Evolutionary conservation across 64 coral and sea anemone species (phyloP), one percentile per base, ranked within the genome.

Genomic region (Actinia equina): DNA sequence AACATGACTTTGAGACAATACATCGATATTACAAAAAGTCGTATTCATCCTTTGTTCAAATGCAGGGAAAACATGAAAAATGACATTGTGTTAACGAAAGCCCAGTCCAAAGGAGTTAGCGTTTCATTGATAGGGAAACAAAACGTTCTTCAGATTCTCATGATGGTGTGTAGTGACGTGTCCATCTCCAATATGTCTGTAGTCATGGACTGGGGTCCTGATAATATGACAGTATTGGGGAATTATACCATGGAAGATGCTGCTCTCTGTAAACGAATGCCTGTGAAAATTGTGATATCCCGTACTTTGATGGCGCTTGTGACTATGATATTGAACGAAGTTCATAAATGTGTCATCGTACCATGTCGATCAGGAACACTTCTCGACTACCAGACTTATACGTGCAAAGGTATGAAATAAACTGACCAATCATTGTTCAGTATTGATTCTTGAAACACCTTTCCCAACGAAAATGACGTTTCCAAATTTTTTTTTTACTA

Each of bases 161-260:
- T 77, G 27, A 16, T 60, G 62, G 23, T 89, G 51, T 76, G 87
- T 62, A 89, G 13, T 77, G 53, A 87, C 37, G 86, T 78, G 22
- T 81, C 94, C 4, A 60, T 85, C 1, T 43, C 79, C 44, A 95
- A 92, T 43, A 45, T 92, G 86, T 92, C 90, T 19, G 82, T 89
- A 14, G 87, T 95, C 37, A 89, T 92, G 69, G 85, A 70, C 42
- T 95, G 94, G 94, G 69, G 83, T 16, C 26, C 53, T 23, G 5
- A 83, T 19, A 61, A 79, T 70, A 62, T 83, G 17, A 58, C 49
- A 55, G 81, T 58, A 54, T 67, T 95, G 53, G 64, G 80, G 15
- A 92, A 86, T 43, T 95, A 84, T 64, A 89, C 83, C 71, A 43
- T 92, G 25, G 85, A 83, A 82, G 85, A 92, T 16, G 49, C 86